A percentile compares a stretch with the other conserved stretches of the same genome.
phyloP scores from a whole-genome alignment of 2,888 invertebrate genomes.

The Epirrita christyi region DNA sequence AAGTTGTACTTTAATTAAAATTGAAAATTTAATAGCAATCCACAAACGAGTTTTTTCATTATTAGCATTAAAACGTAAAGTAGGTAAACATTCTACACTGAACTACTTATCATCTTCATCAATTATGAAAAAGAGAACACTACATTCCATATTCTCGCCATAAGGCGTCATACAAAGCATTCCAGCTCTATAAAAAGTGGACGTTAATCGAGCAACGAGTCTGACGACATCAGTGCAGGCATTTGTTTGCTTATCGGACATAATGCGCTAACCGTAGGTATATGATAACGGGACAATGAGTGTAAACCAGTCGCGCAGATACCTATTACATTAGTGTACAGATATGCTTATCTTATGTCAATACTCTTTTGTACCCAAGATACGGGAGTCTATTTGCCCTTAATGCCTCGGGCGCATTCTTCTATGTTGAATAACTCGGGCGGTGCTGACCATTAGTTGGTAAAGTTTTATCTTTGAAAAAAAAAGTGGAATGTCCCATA shows the following conservation, averaged over 20 bases:
- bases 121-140: neutral
- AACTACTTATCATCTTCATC: neutral
- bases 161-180: slow-evolving; percentile 33
- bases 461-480: slow-evolving; percentile 54
- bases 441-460: slow-evolving; percentile 38
- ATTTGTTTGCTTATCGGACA: slow-evolving; percentile 80
- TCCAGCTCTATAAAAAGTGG: slow-evolving; percentile 41
- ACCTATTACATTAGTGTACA: slow-evolving; percentile 73
- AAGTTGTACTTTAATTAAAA: no score
- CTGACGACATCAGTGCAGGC: slow-evolving; percentile 52
- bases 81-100: neutral
- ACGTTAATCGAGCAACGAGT: slow-evolving; percentile 40
- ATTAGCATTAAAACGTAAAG: no score
- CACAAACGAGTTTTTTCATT: neutral
- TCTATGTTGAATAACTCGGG: slow-evolving; percentile 65
- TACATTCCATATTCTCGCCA: slow-evolving; percentile 22
- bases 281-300: slow-evolving; percentile 80
- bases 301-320: slow-evolving; percentile 69
- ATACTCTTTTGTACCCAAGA: slow-evolving; percentile 82
- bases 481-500: slow-evolving; percentile 46
- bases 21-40: neutral
- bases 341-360: slow-evolving; percentile 82
- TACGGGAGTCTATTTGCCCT: slow-evolving; percentile 79
- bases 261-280: slow-evolving; percentile 72
- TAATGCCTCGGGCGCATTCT: slow-evolving; percentile 77